Conservation (phyloP, 1,140 invertebrate genomes). For the Cyclargus thomasi region DNA sequence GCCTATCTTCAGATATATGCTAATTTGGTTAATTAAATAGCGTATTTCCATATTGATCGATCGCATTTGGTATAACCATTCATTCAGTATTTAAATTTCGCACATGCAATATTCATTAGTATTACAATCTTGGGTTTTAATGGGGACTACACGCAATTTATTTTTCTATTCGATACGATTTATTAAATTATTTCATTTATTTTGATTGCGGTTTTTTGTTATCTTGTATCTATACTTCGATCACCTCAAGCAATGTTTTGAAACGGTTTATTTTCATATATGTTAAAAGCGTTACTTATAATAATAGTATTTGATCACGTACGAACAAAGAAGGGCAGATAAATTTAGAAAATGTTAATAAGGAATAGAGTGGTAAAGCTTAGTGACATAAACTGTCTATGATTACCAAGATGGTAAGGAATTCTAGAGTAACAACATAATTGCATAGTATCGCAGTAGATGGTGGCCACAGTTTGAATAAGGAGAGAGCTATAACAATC, state of each 20-base stretch:
- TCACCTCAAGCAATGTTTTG: too few species aligned
- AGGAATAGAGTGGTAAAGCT: not conserved
- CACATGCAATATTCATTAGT: constrained; percentile 5
- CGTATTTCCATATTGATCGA: not conserved
- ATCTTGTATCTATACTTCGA: too few species aligned
- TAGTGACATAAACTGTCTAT: not conserved
- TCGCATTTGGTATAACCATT: constrained; percentile 14
- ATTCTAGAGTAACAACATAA: not conserved
- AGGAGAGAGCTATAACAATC: not conserved
- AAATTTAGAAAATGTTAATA: not conserved
- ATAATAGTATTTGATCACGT: too few species aligned
- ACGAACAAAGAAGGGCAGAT: not conserved
- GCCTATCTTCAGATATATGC: not conserved
- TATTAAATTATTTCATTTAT: too few species aligned
- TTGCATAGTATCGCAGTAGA: not conserved
- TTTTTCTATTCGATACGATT: not conserved
- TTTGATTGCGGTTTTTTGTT: too few species aligned
- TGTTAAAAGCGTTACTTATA: too few species aligned
- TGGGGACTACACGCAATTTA: not conserved
- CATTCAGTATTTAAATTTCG: constrained; percentile 7
- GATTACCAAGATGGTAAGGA: not conserved
- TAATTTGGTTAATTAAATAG: constrained; percentile 3
- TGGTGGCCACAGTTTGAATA: not conserved
- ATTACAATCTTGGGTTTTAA: not conserved
- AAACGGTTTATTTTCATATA: too few species aligned